Base-by-base conservation (phyloP, 1,140 invertebrate species). In the Semibalanus balanoides region DNA sequence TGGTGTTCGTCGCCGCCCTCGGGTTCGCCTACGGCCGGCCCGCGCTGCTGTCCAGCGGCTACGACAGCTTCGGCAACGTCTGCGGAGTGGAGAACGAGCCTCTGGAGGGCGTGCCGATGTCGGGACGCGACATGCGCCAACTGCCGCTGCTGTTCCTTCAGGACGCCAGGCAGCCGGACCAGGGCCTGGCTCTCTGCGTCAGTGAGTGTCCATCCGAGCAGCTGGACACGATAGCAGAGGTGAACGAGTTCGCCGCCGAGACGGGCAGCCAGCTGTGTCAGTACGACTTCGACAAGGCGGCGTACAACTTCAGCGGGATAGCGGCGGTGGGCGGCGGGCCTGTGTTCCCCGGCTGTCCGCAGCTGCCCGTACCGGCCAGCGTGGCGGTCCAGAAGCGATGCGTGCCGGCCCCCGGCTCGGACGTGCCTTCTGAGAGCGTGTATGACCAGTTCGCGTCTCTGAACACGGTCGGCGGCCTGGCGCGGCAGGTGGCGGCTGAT, bases 41-140 rank as follows among this genome's bases (percentile, higher is more conserved):
- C 7, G 51, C 51, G 51, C 51, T 64, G 51, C 51, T 64, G 14
- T 7, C 51, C 22, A 19, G 51, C 9, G 95, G 95, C 73, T 95
- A 93, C 84, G 95, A 98, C 83, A 95, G 93, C 79, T 97, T 94
- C 86, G 95, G 95, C n/a, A 97, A 97, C 83, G 94, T 93, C 40
- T 98, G 95, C 85, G 94, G 94, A 30, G 89, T 91, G 73, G 89
- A 90, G 79, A 89, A 89, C 78, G 92, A 93, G 83, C 88, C 89
- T 78, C 88, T 89, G 78, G 89, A 93, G 78, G 88, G 88, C 35
- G 89, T 64, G 22, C 51, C 51, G 51, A 7, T 64, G 51, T 64
- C 51, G 22, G 51, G 51, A 7, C 51, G 51, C 9, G 51, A 64
- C 22, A 64, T 64, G 51, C 51, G 51, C 1, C 11, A 64, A 25